phyloP scores from a whole-genome alignment of 92 coral and sea anemone genomes.

The Desmophyllum pertusum region DNA sequence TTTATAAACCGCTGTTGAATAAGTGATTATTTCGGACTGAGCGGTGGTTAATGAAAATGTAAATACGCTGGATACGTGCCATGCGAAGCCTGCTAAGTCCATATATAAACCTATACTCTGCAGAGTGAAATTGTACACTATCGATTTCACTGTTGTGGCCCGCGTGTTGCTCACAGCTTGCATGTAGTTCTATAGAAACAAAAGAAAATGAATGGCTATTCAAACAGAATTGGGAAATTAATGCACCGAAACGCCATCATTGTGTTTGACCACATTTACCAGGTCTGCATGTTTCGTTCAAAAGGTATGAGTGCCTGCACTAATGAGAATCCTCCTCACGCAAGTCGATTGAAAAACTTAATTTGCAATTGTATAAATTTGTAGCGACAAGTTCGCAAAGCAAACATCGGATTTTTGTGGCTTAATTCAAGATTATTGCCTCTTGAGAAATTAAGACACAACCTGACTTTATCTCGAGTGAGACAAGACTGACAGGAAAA shows the following conservation, averaged over 20 bases:
- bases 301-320: constrained; percentile 1
- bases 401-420: constrained; percentile 31
- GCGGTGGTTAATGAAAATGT: constrained; percentile 59
- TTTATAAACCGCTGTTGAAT: constrained; percentile 57
- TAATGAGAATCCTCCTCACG: constrained; percentile 14
- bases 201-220: not conserved
- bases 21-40: constrained; percentile 45
- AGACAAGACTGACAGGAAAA: no score
- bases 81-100: constrained; percentile 5
- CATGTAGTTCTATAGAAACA: not conserved
- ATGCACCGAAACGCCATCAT: constrained; percentile 11
- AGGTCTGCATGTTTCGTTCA: constrained; percentile 28
- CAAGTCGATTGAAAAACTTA: not conserved
- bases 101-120: not conserved
- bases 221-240: not conserved
- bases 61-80: constrained; percentile 58
- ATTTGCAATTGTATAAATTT: constrained; percentile 8
- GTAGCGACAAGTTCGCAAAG: not conserved
- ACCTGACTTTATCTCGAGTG: not conserved
- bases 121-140: not conserved
- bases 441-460: not conserved
- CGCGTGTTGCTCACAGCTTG: not conserved
- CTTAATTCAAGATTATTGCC: not conserved
- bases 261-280: constrained; percentile 49
- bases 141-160: not conserved